Evolutionary conservation across 1,140 invertebrate genomes (phyloP).

Genomic region (Batillaria attramentaria): DNA sequence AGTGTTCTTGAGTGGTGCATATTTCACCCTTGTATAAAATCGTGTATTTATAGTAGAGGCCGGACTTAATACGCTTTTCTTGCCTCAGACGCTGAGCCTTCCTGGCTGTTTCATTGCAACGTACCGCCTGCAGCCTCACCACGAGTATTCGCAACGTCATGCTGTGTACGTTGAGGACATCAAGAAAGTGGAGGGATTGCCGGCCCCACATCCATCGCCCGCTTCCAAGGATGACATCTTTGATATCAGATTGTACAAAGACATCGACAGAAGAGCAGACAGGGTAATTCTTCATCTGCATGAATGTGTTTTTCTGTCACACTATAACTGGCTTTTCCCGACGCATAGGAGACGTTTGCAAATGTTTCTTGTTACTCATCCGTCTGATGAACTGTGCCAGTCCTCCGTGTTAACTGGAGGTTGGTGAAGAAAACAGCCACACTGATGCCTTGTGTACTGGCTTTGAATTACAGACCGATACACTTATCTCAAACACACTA

Average conservation of each 20-base stretch:
- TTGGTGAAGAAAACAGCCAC: no score
- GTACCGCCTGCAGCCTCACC: conserved; percentile 49
- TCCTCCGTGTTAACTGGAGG: no score
- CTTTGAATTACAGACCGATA: no score
- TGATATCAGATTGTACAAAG: conserved; percentile 35
- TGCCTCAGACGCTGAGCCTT: conserved; percentile 16
- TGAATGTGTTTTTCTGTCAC: background rate
- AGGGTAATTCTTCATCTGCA: conserved; percentile 36
- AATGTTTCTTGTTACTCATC: no score
- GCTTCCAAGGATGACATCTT: conserved; percentile 47
- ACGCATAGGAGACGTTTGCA: no score
- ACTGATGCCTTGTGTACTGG: no score
- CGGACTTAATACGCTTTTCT: background rate
- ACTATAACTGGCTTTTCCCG: background rate
- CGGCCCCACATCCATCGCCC: conserved; percentile 43
- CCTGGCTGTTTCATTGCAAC: conserved; percentile 50
- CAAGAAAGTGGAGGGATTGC: conserved; percentile 41
- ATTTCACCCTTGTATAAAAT: background rate
- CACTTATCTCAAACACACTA: no score
- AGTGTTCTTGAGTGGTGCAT: background rate
- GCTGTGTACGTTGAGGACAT: conserved; percentile 47
- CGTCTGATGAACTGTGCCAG: no score
- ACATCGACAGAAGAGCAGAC: conserved; percentile 45
- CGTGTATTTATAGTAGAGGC: background rate
- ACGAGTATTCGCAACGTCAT: conserved; percentile 38